Conservation (phyloP, 2,113 vertebrate species). For the Brienomyrus longianalis region DNA sequence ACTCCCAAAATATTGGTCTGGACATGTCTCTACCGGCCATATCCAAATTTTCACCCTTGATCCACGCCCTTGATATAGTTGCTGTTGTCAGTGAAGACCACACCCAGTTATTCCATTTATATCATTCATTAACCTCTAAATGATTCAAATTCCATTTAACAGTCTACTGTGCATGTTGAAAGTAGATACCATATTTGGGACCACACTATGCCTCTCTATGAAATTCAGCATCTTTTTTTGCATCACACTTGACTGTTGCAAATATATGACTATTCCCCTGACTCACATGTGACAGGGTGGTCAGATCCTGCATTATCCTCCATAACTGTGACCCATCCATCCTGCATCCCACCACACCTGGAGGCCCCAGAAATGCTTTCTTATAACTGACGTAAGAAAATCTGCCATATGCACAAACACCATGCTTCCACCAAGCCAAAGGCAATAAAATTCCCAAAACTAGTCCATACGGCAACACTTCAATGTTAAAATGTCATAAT, state of each 20-base stretch:
- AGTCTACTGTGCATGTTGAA: not conserved
- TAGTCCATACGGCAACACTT: not conserved
- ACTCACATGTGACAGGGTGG: not conserved
- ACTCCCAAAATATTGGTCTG: not conserved
- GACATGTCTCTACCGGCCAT: not conserved
- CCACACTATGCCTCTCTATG: not conserved
- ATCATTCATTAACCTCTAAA: not conserved
- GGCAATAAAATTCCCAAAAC: not conserved
- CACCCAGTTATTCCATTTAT: not conserved
- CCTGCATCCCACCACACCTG: not conserved
- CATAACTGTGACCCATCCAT: not conserved
- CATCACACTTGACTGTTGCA: not conserved
- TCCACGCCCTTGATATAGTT: not conserved
- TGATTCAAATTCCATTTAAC: not conserved
- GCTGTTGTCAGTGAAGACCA: not conserved
- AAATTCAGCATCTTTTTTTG: not conserved
- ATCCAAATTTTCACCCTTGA: not conserved
- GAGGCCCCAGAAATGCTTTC: not conserved
- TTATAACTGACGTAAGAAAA: not conserved
- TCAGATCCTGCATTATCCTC: not conserved
- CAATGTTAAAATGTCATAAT: not conserved
- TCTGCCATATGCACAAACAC: not conserved
- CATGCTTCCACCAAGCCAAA: not conserved
- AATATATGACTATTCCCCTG: not conserved
- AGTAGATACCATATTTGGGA: not conserved